Evolutionary conservation across 2,888 invertebrate genomes (phyloP), one percentile per base, ranked within the genome.

Genomic region (Dasypolia templi): DNA sequence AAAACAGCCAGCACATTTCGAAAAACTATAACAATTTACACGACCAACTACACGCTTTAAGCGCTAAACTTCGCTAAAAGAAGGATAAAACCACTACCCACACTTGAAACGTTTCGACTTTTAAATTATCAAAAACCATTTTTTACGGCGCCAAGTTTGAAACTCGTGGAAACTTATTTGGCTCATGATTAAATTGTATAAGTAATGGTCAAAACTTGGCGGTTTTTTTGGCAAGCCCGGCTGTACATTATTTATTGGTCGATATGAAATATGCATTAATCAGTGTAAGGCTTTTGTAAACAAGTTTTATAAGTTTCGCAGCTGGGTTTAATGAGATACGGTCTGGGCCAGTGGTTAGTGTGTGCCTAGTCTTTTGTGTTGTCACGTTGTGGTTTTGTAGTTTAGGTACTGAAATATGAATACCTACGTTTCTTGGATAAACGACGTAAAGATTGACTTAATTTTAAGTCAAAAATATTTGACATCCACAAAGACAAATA

Each of bases 131-230:
- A 81, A 78, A 77, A 66, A 68, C 65, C 39, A 46, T 72, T 82
- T 82, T 85, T 79, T 72, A 62, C 46, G 1, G 74, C 46, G 72
- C 65, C 79, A 81, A 86, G 75, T 82, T 86, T 29, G 46, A n/a
- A 70, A 58, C 65, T 62, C 65, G 82, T 65, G 56, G 86, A 85
- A 91, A 92, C 88, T 92, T 91, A 86, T 85, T 85, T 86, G 84
- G 87, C 88, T 89, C 91, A 93, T 94, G 93, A 94, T 95, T 94
- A 93, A 93, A 94, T 94, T 94, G 92, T 87, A 88, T 92, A 92
- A 94, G 91, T 94, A 94, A 94, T 92, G 91, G 92, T 91, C 91
- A 91, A 85, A 87, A 91, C 90, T 91, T 92, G 86, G 86, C 86
- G 86, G 88, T 92, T 93, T 93, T 35, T 93, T 93, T 90, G 87